Conservation (phyloP, 2,113 vertebrate genomes). For the Corynorhinus townsendii region DNA sequence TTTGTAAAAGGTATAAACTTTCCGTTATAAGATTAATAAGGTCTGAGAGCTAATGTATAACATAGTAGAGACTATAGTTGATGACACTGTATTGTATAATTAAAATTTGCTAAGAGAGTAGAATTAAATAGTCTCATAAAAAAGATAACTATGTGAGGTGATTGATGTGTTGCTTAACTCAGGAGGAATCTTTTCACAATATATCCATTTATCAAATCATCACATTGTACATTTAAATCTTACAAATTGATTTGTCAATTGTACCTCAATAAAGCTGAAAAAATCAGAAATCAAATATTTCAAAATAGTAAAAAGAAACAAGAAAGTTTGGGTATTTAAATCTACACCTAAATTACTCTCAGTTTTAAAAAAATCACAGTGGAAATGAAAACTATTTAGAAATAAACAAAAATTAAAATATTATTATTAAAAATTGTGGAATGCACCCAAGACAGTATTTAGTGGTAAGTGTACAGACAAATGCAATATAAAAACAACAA, state of each 20-base stretch:
- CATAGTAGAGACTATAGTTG: neutral
- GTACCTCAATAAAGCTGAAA: neutral
- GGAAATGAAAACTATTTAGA: neutral
- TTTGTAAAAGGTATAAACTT: neutral
- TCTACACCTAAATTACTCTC: neutral
- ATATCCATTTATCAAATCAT: neutral
- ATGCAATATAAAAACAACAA: neutral
- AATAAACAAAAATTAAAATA: neutral
- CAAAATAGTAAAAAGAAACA: neutral
- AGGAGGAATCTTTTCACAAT: neutral
- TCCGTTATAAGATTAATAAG: neutral
- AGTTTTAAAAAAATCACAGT: neutral
- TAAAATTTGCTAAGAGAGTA: neutral
- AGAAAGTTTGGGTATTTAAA: neutral
- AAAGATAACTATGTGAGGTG: neutral
- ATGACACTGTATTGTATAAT: neutral
- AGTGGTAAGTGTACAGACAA: neutral
- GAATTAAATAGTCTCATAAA: neutral
- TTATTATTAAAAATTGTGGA: neutral
- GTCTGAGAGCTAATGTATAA: neutral
- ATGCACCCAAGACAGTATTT: neutral
- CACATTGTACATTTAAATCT: neutral
- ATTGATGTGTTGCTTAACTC: neutral
- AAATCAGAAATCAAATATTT: conserved; percentile 22
- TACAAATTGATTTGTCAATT: neutral